A percentile compares a stretch with the other conserved stretches of the same genome.
These are phyloP conservation scores for Trigoniulus corallinus DNA, from an alignment of 1,140 invertebrate species.

Conservation along the genomic window DNA sequence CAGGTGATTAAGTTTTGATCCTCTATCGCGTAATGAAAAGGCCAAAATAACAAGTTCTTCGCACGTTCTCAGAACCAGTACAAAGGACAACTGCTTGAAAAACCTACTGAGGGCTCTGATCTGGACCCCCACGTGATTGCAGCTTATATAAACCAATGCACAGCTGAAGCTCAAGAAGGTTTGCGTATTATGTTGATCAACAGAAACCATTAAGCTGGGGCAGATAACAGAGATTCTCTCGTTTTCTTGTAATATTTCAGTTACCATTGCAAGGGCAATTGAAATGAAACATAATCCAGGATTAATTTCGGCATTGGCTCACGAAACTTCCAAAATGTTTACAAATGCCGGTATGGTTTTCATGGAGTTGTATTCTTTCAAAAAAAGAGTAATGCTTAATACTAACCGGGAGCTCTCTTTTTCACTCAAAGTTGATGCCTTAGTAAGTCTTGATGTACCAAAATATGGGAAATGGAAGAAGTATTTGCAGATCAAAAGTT, in stretches of 20 bases:
- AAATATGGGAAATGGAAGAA: constrained; percentile 44
- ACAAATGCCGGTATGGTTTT: constrained; percentile 30
- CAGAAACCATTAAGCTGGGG: neutral
- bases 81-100: constrained; percentile 30
- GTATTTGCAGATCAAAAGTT: constrained; percentile 46
- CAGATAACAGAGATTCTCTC: constrained; percentile 1
- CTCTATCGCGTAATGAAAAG: neutral
- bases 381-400: too few relatives aligned
- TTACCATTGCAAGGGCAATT: constrained; percentile 50
- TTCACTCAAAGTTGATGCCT: constrained; percentile 36
- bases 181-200: too few relatives aligned
- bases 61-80: constrained; percentile 32
- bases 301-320: constrained; percentile 44
- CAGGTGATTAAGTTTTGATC: constrained; percentile 12
- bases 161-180: constrained; percentile 57
- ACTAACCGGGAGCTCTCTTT: too few relatives aligned
- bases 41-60: too few relatives aligned
- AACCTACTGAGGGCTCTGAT: constrained; percentile 35
- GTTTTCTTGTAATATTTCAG: constrained; percentile 24
- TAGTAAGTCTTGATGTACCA: constrained; percentile 36
- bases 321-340: constrained; percentile 47
- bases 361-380: too few relatives aligned
- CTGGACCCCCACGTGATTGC: constrained; percentile 41
- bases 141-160: constrained; percentile 48
- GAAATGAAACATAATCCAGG: constrained; percentile 47